Percentiles rank a stretch among this genome's conserved stretches.
These are phyloP conservation scores for Anaspis maculata DNA, from an alignment of 2,888 invertebrate genomes.

Conservation along the genomic window DNA sequence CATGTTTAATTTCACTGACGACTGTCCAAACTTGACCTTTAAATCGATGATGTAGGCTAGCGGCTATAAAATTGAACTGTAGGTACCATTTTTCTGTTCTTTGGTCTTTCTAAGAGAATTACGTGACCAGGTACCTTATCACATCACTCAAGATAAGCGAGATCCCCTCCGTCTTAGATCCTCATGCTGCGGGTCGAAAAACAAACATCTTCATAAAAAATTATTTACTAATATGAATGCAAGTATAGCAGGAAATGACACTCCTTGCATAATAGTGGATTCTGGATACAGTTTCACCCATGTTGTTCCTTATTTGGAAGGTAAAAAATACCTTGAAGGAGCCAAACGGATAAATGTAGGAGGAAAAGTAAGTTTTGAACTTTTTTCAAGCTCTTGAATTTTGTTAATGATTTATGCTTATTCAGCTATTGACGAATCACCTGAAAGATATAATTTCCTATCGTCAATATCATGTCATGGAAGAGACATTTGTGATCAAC, in stretches of 20 bases:
- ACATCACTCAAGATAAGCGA: too few species aligned
- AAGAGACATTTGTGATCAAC: conserved; percentile 97
- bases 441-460: conserved; percentile 96
- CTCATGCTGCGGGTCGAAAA: too few species aligned
- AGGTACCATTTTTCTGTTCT: too few species aligned
- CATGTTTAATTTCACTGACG: too few species aligned
- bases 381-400: conserved; percentile 4
- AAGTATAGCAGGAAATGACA: too few species aligned
- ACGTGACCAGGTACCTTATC: too few species aligned
- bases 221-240: not conserved
- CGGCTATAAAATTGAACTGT: too few species aligned
- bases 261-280: conserved; percentile 67
- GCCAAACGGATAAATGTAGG: conserved; percentile 87
- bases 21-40: too few species aligned
- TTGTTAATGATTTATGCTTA: too few species aligned
- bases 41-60: too few species aligned
- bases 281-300: conserved; percentile 95
- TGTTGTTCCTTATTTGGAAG: conserved; percentile 80
- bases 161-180: too few species aligned
- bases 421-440: conserved; percentile 75
- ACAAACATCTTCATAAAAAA: not conserved
- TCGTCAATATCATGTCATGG: conserved; percentile 94
- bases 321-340: conserved; percentile 51
- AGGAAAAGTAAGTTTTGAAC: conserved; percentile 73
- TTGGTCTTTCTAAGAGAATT: too few species aligned